Evolutionary conservation across 2,113 vertebrate species (phyloP), one percentile per base, ranked within the genome.

Genomic region (Pelvicachromis taeniatus): DNA sequence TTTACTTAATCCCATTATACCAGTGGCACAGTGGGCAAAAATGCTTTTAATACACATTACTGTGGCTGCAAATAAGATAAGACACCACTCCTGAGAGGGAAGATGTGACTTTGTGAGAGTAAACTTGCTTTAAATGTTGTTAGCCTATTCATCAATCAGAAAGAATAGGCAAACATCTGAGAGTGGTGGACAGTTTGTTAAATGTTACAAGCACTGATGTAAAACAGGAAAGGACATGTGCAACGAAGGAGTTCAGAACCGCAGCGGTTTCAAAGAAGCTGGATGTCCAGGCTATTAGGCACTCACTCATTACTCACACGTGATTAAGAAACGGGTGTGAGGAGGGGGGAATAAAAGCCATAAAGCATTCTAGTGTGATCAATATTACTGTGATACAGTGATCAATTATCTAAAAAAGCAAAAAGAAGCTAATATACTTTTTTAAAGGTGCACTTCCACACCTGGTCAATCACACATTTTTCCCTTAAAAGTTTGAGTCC

Each of bases 31-130:
- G 94, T 78, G 85, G 90, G 83, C 84, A 90, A 88, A 94, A 89
- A 88, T 94, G 92, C 91, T 91, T 91, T 93, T 94, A 90, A 94
- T 85, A 84, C 95, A 94, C 93, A 94, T 94, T 94, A 95, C 86
- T 80, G 29, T 29, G 87, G 56, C 87, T 50, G 77, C 87, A 94
- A 95, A 95, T 90, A 85, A 93, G 91, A 95, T 94, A 93, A 94
- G 91, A 88, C 91, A 77, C 86, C 88, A 88, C 91, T 94, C 91
- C 77, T 86, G 85, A 88, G 85, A 94, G 89, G 78, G 54, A 88
- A 86, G 83, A 92, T 93, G 92, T 89, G 79, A 92, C 90, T 85
- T 86, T 38, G 17, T 80, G 85, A 84, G 65, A 85, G 86, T 23
- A 90, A 91, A 90, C 85, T 84, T 90, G 89, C 91, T 90, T 90